Conservation (phyloP, 2,888 invertebrate genomes). For the Erannis defoliaria region DNA sequence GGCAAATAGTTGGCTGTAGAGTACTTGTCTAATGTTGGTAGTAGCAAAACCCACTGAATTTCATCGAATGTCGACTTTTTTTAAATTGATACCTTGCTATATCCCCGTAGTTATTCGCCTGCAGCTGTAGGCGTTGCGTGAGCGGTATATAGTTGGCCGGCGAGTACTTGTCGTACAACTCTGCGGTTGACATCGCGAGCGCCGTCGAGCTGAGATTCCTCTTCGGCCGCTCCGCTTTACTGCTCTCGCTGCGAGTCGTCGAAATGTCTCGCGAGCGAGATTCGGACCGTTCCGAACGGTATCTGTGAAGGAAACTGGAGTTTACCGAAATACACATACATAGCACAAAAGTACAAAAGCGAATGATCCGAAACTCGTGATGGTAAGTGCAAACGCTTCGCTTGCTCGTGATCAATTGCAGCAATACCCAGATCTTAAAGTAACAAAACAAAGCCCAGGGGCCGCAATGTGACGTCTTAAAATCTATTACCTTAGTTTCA, state of each 20-base stretch:
- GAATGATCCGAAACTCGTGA: too few relatives aligned
- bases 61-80: neutral
- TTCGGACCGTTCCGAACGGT: slow-evolving; percentile 79
- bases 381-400: too few relatives aligned
- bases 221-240: slow-evolving; percentile 74
- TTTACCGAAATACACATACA: too few relatives aligned
- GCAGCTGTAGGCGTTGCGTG: slow-evolving; percentile 75
- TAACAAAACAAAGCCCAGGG: too few relatives aligned
- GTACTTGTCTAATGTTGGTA: too few relatives aligned
- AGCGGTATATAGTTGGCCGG: slow-evolving; percentile 91
- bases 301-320: neutral
- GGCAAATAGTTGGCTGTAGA: too few relatives aligned
- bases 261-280: slow-evolving; percentile 85
- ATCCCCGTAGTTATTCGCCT: slow-evolving; percentile 68
- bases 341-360: too few relatives aligned
- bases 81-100: slow-evolving; percentile 61
- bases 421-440: too few relatives aligned
- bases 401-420: too few relatives aligned
- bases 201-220: slow-evolving; percentile 80
- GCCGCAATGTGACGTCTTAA: too few relatives aligned
- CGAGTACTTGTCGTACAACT: slow-evolving; percentile 91
- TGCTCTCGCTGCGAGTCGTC: slow-evolving; percentile 84
- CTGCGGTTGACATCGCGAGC: slow-evolving; percentile 88
- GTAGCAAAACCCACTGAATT: too few relatives aligned
- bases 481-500: too few relatives aligned